These are phyloP conservation scores for Drosophila antonietae DNA, from an alignment of 2,888 invertebrate genomes.

Conservation along the genomic window DNA sequence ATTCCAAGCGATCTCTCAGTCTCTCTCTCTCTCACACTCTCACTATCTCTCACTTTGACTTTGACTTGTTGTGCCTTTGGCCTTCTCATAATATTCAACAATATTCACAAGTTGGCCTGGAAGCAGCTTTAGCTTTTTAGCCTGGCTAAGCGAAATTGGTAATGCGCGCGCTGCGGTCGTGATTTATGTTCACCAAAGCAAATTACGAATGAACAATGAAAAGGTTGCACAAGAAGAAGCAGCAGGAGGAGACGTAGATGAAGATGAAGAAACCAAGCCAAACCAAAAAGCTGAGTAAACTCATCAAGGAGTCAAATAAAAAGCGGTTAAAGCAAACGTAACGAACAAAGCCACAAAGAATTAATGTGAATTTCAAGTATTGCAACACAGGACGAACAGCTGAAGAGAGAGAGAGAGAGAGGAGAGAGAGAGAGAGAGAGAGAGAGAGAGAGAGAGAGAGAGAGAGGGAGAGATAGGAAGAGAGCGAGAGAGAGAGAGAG, in stretches of 20 bases:
- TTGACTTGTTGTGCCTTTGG: slow-evolving; percentile 37
- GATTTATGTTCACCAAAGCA: slow-evolving; percentile 39
- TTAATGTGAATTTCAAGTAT: neutral
- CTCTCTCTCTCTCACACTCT: neutral
- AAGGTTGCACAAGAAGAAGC: neutral
- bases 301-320: slow-evolving; percentile 17
- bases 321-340: slow-evolving; percentile 1
- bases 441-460: neutral
- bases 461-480: neutral
- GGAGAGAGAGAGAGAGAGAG: too few relatives aligned
- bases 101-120: slow-evolving; percentile 49
- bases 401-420: neutral
- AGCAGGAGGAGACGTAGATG: too few relatives aligned
- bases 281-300: slow-evolving; percentile 23
- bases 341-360: slow-evolving; percentile 4
- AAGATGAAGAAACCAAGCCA: neutral
- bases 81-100: slow-evolving; percentile 60
- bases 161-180: slow-evolving; percentile 53
- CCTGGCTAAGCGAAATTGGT: slow-evolving; percentile 71
- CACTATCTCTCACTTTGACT: neutral
- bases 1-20: slow-evolving; percentile 52
- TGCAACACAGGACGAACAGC: too few relatives aligned
- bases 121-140: slow-evolving; percentile 27
- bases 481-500: too few relatives aligned
- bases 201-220: slow-evolving; percentile 18